Evolutionary conservation across 1,140 invertebrate species (phyloP).

Genomic region (Penaeus indicus): DNA sequence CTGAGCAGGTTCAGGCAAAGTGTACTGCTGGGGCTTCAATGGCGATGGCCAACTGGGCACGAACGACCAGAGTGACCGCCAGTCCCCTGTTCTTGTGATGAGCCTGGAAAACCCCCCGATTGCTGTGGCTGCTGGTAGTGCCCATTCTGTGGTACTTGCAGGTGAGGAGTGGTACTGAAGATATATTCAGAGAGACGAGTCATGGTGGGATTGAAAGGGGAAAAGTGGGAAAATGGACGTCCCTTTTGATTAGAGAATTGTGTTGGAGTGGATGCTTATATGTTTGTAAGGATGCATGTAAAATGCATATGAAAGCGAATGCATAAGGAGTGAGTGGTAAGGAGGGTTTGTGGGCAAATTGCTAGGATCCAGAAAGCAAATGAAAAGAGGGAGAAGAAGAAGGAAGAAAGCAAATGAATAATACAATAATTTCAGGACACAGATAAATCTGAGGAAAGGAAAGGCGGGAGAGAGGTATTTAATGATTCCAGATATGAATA

Average conservation of each 20-base stretch:
- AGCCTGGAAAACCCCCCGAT: constrained; percentile 42
- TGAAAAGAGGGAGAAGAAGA: too few species aligned
- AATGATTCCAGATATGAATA: too few species aligned
- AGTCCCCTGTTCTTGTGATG: constrained; percentile 44
- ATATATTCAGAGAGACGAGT: not conserved
- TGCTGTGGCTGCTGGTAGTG: constrained; percentile 53
- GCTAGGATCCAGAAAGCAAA: too few species aligned
- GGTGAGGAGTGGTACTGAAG: constrained; percentile 68
- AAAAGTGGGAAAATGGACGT: not conserved
- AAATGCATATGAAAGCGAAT: too few species aligned
- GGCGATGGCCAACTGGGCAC: constrained; percentile 78
- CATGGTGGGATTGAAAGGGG: not conserved
- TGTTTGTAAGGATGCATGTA: too few species aligned
- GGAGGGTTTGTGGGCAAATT: too few species aligned
- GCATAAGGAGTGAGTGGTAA: too few species aligned
- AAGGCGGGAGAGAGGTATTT: too few species aligned
- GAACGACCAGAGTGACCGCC: constrained; percentile 68
- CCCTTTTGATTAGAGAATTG: too few species aligned
- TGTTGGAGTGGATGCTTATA: not conserved
- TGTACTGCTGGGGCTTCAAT: constrained; percentile 77
- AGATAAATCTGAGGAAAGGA: too few species aligned
- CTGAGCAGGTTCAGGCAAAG: constrained; percentile 71
- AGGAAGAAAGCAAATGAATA: too few species aligned
- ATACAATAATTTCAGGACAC: too few species aligned
- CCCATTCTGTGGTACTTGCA: constrained; percentile 73